Conservation (phyloP, 2,888 invertebrate genomes). For the Pammene aurita region DNA sequence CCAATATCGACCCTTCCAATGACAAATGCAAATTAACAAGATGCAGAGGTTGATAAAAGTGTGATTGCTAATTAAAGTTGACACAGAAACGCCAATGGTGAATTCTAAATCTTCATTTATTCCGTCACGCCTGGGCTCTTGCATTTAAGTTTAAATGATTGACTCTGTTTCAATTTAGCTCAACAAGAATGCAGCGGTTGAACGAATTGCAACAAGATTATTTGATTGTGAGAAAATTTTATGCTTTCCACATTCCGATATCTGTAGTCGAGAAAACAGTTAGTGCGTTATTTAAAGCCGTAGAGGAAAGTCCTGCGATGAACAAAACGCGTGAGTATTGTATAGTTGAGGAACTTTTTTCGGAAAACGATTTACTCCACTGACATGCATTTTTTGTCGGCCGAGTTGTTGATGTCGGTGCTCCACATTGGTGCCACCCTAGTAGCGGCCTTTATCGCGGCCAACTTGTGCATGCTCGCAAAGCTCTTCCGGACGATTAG, state of each 20-base stretch:
- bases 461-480: constrained; percentile 75
- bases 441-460: constrained; percentile 66
- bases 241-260: constrained; percentile 69
- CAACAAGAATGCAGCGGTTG: constrained; percentile 79
- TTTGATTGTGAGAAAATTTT: constrained; percentile 81
- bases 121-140: constrained; percentile 78
- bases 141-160: constrained; percentile 81
- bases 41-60: constrained; percentile 75
- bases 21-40: constrained; percentile 67
- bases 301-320: constrained; percentile 71
- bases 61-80: constrained; percentile 82
- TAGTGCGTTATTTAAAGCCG: constrained; percentile 74
- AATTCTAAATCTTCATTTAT: constrained; percentile 81
- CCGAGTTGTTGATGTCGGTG: constrained; percentile 50
- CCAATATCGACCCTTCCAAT: constrained; percentile 68
- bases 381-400: constrained; percentile 48
- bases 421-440: constrained; percentile 68
- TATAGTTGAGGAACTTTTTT: constrained; percentile 44
- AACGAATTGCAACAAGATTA: constrained; percentile 81
- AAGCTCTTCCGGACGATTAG: constrained; percentile 80
- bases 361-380: constrained; percentile 47
- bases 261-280: constrained; percentile 60
- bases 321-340: constrained; percentile 77
- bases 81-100: constrained; percentile 79
- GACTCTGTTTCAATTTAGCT: constrained; percentile 82